Base-by-base conservation (phyloP, 2,797 vertebrate genomes). In the Centroberyx gerrardi region DNA sequence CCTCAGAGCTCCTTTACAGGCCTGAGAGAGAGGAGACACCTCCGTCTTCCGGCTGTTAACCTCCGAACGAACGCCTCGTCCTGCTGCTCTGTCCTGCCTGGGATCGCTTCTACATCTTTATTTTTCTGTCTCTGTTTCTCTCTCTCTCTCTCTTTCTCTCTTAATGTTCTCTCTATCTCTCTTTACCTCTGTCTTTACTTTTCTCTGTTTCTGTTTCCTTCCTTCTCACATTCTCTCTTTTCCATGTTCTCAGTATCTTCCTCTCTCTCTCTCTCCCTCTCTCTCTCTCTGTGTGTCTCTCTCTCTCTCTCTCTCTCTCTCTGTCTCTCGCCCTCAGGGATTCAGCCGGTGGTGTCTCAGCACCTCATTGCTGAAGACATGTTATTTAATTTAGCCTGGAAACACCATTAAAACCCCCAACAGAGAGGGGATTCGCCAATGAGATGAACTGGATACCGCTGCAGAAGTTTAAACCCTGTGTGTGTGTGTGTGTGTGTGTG, bases 301-400 rank as follows among this genome's bases (percentile, higher is more conserved):
- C 28, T 36, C 5, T 29, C 29, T 22, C 17, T 40, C 33, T 18
- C 31, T 10, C 58, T 40, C 58, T 38, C n/a, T 17, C 38, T 44
- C 17, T 12, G 18, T 7, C 59, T 28, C 13, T 56, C 66, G 42
- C 66, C 70, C 76, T 84, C 76, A 84, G 88, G 42, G 42, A 44
- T 44, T 10, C 9, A 44, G 42, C 42, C 42, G 9, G 42, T 33
- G n/a, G 14, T 79, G 84, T 80, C 81, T 87, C 62, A 74, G 36
- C 85, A 87, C 81, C 76, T 78, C 62, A 76, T 86, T 87, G 84
- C 22, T 72, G 46, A 72, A 72, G 71, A 77, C 40, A 76, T 83
- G 81, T 84, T 88, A 80, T 88, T 84, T 76, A 83, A 75, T 83
- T 90, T 85, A 86, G 27, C 70, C 81, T 90, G 86, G 82, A 86